Base-by-base conservation (phyloP, 2,113 vertebrate species). In the Azemiops feae region DNA sequence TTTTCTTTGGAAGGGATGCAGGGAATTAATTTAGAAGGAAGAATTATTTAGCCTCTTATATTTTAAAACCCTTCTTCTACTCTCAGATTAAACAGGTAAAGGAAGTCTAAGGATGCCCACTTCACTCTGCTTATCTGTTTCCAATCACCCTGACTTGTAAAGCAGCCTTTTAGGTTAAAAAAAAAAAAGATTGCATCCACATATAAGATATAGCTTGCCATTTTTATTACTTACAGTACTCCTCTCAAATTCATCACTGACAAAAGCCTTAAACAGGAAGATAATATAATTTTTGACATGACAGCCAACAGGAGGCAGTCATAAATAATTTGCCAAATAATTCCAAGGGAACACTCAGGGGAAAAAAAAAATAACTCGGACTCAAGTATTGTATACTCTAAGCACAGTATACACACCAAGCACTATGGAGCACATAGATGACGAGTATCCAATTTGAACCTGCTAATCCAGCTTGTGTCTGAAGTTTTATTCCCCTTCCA, bases 381-480 rank as follows among this genome's bases (percentile, higher is more conserved):
- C 57, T 89, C 0, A 27, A 54, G 60, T 0, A 0, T 91, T 74
- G 53, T 91, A 91, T 87, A 64, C 4, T 5, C 89, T 81, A 6
- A 93, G 93, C 89, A 93, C 55, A 89, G 86, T 53, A 69, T 64
- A 87, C 0, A 0, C 87, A 95, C 27, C 92, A 86, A 85, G 88
- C 91, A 94, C 93, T 92, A 16, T 88, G 89, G 64, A 93, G 91
- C 94, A 94, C 94, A 95, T 91, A 95, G 95, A 74, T 45, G 45
- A 91, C 58, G 64, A 95, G 50, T 95, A 93, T 93, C 94, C 89
- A 95, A 96, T 92, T 85, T 96, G 96, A 97, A 96, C 96, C 92
- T 0, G 60, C 95, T 98, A 98, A 98, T 98, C 95, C 96, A 95
- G 93, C 91, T 58, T 94, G 94, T 22, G 88, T 94, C 92, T 95